Evolutionary conservation across 2,888 invertebrate species (phyloP), one percentile per base, ranked within the genome.

Genomic region (Antitype chi): DNA sequence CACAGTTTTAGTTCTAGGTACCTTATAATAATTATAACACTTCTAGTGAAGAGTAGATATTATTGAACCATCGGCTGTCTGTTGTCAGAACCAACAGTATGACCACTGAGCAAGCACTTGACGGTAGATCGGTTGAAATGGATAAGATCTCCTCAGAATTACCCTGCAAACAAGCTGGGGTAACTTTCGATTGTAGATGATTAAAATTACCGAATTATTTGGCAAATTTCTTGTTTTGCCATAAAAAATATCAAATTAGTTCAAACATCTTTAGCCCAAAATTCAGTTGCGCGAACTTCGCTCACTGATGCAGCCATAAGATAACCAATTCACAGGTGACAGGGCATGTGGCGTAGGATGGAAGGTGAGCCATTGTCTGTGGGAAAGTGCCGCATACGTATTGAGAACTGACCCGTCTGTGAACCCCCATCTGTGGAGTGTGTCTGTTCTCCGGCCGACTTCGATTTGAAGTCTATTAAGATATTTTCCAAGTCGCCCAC

Each of bases 41-140:
- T 20, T 63, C 20, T 17, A 17, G 15, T 60, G 15, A 38, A 28
- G 43, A 11, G 57, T 47, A 53, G 32, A 64, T 47, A 64, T 57
- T 80, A 62, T 82, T 28, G 20, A 43, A 66, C 28, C 25, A 49
- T 76, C 49, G 64, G 8, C 52, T 32, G 25, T 1, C 62, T 57
- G 67, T 73, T 57, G 4, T 57, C 1, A 82, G 13, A 82, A 25
- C 38, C 59, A 69, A 82, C 59, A 79, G 68, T 53, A 57, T n/a
- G 59, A 32, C 62, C 52, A 25, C 52, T 69, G 20, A 68, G 15
- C 57, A 69, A 80, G n/a, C 47, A 82, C 68, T 64, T 43, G 62
- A 78, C 28, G 8, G 38, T 4, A 52, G 20, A 15, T 20, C 9
- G 20, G 3, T n/a, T 9, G 20, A 67, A 75, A 75, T 62, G 55